Evolutionary conservation across 2,888 invertebrate species (phyloP).

Genomic region (Drosophila mimica): DNA sequence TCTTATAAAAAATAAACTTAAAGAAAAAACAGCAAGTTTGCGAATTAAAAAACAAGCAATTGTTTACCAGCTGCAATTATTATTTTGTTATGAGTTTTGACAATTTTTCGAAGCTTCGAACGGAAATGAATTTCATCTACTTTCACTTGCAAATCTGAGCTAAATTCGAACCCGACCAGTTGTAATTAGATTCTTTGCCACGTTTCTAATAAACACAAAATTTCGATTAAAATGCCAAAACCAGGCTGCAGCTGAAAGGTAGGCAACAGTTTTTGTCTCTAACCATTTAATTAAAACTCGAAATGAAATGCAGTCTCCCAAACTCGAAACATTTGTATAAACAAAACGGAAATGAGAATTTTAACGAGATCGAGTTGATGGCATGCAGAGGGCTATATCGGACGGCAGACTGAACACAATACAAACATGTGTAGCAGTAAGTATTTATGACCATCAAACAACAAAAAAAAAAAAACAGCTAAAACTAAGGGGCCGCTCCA

Average conservation of each 20-base stretch:
- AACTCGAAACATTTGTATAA: conserved; percentile 28
- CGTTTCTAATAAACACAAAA: neutral
- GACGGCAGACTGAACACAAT: conserved; percentile 30
- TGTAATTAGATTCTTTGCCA: conserved; percentile 5
- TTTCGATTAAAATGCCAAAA: conserved; percentile 7
- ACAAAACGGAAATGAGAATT: conserved; percentile 65
- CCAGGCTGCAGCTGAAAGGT: conserved; percentile 24
- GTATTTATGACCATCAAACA: conserved; percentile 73
- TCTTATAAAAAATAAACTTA: neutral
- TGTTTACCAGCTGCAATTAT: neutral
- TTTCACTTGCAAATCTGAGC: neutral
- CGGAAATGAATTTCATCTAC: neutral
- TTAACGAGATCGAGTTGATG: conserved; percentile 53
- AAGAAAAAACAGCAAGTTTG: neutral
- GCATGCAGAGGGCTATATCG: neutral
- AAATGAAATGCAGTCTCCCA: conserved; percentile 17
- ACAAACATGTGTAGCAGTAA: conserved; percentile 55
- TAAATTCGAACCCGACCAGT: neutral
- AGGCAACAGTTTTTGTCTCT: conserved; percentile 25
- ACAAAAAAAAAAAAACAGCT: conserved; percentile 21
- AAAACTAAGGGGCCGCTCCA: conserved; percentile 24
- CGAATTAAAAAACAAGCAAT: neutral
- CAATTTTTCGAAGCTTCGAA: neutral
- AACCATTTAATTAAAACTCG: conserved; percentile 44
- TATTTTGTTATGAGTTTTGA: neutral